Base-by-base conservation (phyloP, 1,140 invertebrate species). In the Ceratitis capitata region DNA sequence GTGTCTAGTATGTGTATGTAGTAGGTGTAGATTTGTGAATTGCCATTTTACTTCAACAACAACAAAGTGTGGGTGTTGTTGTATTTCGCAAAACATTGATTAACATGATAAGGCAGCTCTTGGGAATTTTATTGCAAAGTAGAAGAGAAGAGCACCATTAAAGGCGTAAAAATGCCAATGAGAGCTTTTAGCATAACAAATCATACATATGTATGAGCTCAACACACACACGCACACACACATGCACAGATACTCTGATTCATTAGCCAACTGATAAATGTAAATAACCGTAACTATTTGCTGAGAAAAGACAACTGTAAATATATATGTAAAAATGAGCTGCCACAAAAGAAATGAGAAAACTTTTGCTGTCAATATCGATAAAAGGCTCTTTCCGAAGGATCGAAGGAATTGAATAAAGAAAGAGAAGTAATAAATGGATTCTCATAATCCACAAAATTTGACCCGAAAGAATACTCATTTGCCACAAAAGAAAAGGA, bases 1-100 rank as follows among this genome's bases (percentile, higher is more conserved):
- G 39, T 45, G 69, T 0, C 69, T 26, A 39, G 9, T 26, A 45
- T 42, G n/a, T n/a, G n/a, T n/a, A n/a, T n/a, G n/a, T 23, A 45
- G 69, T 78, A 45, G 39, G 69, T 78, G 69, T 45, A 45, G 69
- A 45, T 45, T 78, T 45, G 69, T 42, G 35, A 78, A 78, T 78
- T 45, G 69, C n/a, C 35, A 78, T 23, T 61, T 23, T 61, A 26
- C n/a, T 26, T 9, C 29, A 19, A 6, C n/a, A n/a, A n/a, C n/a
- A 19, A 6, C n/a, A 61, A 0, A 26, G 26, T 29, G 26, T 29
- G 42, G n/a, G 3, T 78, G 19, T n/a, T n/a, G 64, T 53, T 29
- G 82, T 29, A 83, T 53, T 29, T 49, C 49, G 23, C 47, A 83
- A 53, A 32, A 83, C 47, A 51, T 83, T 83, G 82, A 83, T 83